Base-by-base conservation (phyloP, 2,888 invertebrate species). In the Drosophila trichaetosa region DNA sequence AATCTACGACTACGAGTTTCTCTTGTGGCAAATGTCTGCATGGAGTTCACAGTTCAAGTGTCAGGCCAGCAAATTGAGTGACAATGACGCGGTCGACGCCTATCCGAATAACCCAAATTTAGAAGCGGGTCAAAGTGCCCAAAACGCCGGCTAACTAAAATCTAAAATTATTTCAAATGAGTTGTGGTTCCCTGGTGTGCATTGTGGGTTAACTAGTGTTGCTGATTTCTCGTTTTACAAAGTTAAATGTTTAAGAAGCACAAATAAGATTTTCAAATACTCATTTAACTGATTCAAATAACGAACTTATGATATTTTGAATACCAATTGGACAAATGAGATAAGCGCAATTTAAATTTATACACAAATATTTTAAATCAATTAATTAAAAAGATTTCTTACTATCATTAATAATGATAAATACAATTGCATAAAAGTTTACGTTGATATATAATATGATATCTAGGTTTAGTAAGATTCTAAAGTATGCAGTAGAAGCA, bases 1-100 rank as follows among this genome's bases (percentile, higher is more conserved):
- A 54, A 72, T 71, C 64, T 53, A 83, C 65, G 62, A 53, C 76
- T 63, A 57, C 51, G 33, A 68, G 62, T 68, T 71, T 62, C 54
- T 65, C 40, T 36, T 52, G 34, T 46, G 18, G 40, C 59, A 38
- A 66, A 54, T 56, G 69, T 80, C 76, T 76, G 74, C 49, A 38
- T 46, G 36, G 38, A 76, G 83, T 79, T 83, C 86, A 77, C 80
- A 86, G 83, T 82, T 83, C 78, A 83, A 79, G 69, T 83, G 84
- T 79, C 76, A 73, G 63, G 48, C 63, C 40, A 57, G 54, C 64
- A 66, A 87, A 81, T 74, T 78, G 73, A 81, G 82, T 84, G 87
- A 83, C 72, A 83, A 83, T 87, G 87, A 74, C 68, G 84, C 73
- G 83, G 75, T 74, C 70, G 58, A 58, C 58, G 65, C 42, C 48